Percentiles rank a stretch among this genome's conserved stretches.
phyloP scores from a whole-genome alignment of 2,113 vertebrate species.

The Gymnobelideus leadbeateri region DNA sequence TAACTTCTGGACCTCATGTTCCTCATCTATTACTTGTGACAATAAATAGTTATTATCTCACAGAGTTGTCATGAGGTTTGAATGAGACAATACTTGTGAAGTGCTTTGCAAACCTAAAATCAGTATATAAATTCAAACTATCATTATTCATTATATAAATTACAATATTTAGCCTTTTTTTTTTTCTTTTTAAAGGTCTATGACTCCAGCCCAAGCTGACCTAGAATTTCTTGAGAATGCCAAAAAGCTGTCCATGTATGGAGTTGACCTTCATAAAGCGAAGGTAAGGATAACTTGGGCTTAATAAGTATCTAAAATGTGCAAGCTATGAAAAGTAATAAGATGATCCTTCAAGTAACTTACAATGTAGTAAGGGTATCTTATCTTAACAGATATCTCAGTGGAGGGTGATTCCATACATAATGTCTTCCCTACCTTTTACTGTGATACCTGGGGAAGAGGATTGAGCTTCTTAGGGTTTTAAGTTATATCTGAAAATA shows the following conservation, averaged over 20 bases:
- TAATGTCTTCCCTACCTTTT: not conserved
- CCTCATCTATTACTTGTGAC: not conserved
- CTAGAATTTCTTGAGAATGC: conserved; percentile 98
- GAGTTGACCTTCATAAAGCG: conserved; percentile 97
- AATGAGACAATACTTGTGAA: not conserved
- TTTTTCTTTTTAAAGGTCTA: conserved; percentile 86
- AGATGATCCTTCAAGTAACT: not conserved
- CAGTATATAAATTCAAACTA: conserved; percentile 9
- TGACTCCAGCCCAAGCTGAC: conserved; percentile 98
- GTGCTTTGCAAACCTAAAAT: not conserved
- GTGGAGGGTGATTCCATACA: not conserved
- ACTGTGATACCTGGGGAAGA: not conserved
- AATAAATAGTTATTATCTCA: not conserved
- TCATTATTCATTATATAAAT: conserved; percentile 28
- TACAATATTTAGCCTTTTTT: conserved; percentile 49
- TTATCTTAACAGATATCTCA: too few relatives aligned
- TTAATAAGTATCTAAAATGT: not conserved
- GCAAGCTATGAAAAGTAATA: not conserved
- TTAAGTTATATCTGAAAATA: not conserved
- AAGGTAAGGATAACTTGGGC: conserved; percentile 87
- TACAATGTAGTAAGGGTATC: not conserved
- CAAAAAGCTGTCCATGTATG: conserved; percentile 99
- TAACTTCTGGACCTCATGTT: not conserved
- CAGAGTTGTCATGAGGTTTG: not conserved
- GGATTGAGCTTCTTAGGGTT: not conserved